Evolutionary conservation across 2,888 invertebrate genomes (phyloP).

Genomic region (Andrena flavipes): DNA sequence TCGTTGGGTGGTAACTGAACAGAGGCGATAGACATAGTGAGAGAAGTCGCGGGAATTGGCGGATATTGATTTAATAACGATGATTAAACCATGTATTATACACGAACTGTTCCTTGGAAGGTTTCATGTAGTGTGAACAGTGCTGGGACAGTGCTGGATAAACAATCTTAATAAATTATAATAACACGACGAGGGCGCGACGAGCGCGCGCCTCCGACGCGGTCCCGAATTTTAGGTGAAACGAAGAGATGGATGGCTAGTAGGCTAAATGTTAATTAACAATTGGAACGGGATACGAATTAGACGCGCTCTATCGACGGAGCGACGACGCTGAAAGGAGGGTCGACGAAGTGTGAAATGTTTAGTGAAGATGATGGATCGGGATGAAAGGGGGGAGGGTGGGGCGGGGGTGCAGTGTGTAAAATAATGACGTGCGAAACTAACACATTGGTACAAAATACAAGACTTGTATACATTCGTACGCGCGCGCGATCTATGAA

Average conservation of each 20-base stretch:
- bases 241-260: slow-evolving; percentile 62
- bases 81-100: slow-evolving; percentile 70
- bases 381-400: slow-evolving; percentile 18
- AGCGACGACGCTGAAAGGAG: slow-evolving; percentile 36
- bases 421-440: slow-evolving; percentile 75
- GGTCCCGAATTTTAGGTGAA: slow-evolving; percentile 72
- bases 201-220: slow-evolving; percentile 44
- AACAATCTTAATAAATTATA: slow-evolving; percentile 80
- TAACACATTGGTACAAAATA: slow-evolving; percentile 75
- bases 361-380: slow-evolving; percentile 67
- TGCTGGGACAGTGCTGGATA: slow-evolving; percentile 74
- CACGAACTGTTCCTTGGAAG: slow-evolving; percentile 72
- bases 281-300: slow-evolving; percentile 62
- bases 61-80: slow-evolving; percentile 56
- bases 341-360: slow-evolving; percentile 51
- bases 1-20: not conserved
- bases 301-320: slow-evolving; percentile 49
- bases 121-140: slow-evolving; percentile 69
- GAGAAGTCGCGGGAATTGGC: slow-evolving; percentile 60
- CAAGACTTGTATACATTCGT: slow-evolving; percentile 79
- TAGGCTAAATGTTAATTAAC: slow-evolving; percentile 72
- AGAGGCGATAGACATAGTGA: slow-evolving; percentile 39
- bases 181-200: slow-evolving; percentile 63
- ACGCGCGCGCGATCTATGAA: slow-evolving; percentile 73
- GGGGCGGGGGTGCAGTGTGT: slow-evolving; percentile 71